These are phyloP conservation scores for Pogonocherus hispidulus DNA, from an alignment of 2,888 invertebrate species.

Conservation along the genomic window DNA sequence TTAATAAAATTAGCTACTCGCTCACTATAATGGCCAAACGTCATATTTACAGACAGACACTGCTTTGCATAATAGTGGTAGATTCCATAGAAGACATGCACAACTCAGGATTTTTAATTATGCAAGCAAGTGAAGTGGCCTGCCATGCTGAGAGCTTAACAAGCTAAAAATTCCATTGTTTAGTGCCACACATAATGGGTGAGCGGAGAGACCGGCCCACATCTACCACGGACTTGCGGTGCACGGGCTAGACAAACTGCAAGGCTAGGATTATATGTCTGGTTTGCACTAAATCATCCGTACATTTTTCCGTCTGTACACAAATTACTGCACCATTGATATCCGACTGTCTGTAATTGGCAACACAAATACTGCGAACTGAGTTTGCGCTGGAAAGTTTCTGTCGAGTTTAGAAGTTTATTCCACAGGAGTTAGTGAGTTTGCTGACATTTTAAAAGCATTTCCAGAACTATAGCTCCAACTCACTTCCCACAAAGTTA, in stretches of 20 bases:
- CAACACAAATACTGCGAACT: too few species aligned
- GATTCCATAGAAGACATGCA: too few species aligned
- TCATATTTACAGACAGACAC: constrained; percentile 10
- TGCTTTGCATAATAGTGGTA: too few species aligned
- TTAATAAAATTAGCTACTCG: constrained; percentile 5
- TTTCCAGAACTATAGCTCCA: too few species aligned
- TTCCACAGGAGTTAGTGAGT: too few species aligned
- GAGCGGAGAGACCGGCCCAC: constrained; percentile 11
- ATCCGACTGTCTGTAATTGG: too few species aligned
- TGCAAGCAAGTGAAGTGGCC: constrained; percentile 23
- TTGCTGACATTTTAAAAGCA: too few species aligned
- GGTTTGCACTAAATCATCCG: constrained; percentile 34
- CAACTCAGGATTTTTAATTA: constrained; percentile 21
- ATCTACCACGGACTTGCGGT: background rate
- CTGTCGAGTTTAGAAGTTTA: too few species aligned
- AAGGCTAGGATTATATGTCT: constrained; percentile 19
- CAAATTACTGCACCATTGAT: too few species aligned
- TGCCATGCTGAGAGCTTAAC: constrained; percentile 24
- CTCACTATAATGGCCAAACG: constrained; percentile 10
- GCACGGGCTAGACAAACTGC: constrained; percentile 26
- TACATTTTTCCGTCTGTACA: constrained; percentile 24
- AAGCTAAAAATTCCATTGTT: constrained; percentile 26
- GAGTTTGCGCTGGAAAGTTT: too few species aligned
- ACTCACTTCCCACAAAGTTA: too few species aligned
- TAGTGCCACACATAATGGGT: constrained; percentile 19